phyloP scores from a whole-genome alignment of 2,797 vertebrate genomes.

The Tenualosa thibaudeaui region DNA sequence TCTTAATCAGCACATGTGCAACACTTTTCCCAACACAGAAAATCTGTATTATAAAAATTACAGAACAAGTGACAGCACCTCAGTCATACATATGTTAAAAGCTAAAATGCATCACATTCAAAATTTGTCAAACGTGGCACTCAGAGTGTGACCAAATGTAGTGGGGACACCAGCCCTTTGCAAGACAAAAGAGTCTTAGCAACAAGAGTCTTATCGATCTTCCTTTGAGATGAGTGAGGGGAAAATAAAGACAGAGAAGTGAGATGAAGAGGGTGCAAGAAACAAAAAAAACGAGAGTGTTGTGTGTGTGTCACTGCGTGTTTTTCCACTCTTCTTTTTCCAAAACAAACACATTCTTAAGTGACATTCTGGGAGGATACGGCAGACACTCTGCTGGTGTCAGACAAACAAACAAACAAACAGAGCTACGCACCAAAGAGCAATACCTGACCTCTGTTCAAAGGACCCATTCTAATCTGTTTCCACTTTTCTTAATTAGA shows the following conservation, averaged over 20 bases:
- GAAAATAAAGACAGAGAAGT: neutral
- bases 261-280: constrained; percentile 5
- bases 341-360: constrained; percentile 65
- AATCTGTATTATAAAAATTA: neutral
- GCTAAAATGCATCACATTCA: neutral
- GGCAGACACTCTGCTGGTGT: constrained; percentile 59
- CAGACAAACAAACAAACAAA: constrained; percentile 73
- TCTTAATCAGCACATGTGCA: constrained; percentile 52
- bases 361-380: constrained; percentile 62
- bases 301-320: neutral
- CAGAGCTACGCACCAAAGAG: constrained; percentile 63
- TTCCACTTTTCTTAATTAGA: constrained; percentile 84
- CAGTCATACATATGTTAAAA: neutral
- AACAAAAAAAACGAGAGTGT: neutral
- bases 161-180: neutral
- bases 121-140: neutral
- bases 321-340: constrained; percentile 32
- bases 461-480: constrained; percentile 80
- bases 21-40: neutral
- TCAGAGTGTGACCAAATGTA: neutral
- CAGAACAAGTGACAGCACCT: neutral
- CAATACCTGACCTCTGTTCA: constrained; percentile 81
- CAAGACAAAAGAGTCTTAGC: neutral
- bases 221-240: neutral
- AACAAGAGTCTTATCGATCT: constrained; percentile 4